Base-by-base conservation (phyloP, 2,113 vertebrate species). In the Danionella cerebrum region DNA sequence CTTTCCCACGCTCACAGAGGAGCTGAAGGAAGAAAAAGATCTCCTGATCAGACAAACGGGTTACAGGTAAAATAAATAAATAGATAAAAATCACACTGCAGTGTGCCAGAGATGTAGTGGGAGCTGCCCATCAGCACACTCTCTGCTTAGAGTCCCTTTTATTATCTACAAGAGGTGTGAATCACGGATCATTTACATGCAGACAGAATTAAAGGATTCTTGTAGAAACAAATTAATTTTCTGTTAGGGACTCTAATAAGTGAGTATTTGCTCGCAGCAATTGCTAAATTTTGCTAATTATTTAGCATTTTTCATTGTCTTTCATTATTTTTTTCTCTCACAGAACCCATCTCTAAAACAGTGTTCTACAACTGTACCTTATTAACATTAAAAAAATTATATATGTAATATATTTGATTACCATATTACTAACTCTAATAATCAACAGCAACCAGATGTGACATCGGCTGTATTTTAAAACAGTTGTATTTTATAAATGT, bases 1-100 rank as follows among this genome's bases (percentile, higher is more conserved):
- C 36, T 24, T 25, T 53, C 55, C 55, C 38, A 42, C 22, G 25
- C 36, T 29, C 55, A 42, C 38, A 53, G 3, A 27, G 42, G 22
- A 42, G 38, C 12, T 42, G 38, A 59, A 59, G 41, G 55, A 42
- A 59, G 25, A 42, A 59, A 57, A 27, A 38, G 18, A 41, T 59
- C 41, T 27, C 22, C 38, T n/a, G 12, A 21, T 58, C 36, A 25
- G 35, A 21, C 35, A 59, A 59, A 59, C 24, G 29, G 38, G 22
- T 38, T 42, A 22, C 38, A 42, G 38, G 22, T 59, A 24, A 59
- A 59, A 59, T 27, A 5, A n/a, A n/a, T n/a, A n/a, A n/a, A n/a
- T n/a, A n/a, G n/a, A n/a, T n/a, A n/a, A n/a, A n/a, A n/a, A n/a
- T n/a, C n/a, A n/a, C n/a, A n/a, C n/a, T n/a, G n/a, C n/a, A n/a